Evolutionary conservation across 1,140 invertebrate genomes (phyloP).

Genomic region (Littorina saxatilis): DNA sequence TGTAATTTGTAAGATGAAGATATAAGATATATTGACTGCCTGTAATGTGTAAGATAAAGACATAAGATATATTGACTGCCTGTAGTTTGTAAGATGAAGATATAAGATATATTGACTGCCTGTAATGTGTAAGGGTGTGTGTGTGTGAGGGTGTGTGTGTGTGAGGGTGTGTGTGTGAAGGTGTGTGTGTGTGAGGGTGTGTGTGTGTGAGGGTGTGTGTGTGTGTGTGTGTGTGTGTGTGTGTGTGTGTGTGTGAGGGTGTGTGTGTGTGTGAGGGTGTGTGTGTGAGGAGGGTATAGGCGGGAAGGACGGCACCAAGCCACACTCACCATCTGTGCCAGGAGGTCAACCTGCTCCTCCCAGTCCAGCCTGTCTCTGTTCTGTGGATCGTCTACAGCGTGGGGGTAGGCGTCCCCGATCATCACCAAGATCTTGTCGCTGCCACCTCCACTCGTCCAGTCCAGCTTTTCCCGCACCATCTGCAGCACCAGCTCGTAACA

Average conservation of each 20-base stretch:
- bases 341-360: constrained; percentile 60
- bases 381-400: constrained; percentile 58
- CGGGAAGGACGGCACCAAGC: background rate
- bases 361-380: constrained; percentile 66
- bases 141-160: too few relatives aligned
- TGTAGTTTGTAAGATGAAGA: too few relatives aligned
- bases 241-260: too few relatives aligned
- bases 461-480: constrained; percentile 47
- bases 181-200: too few relatives aligned
- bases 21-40: background rate
- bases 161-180: too few relatives aligned
- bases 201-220: too few relatives aligned
- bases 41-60: too few relatives aligned
- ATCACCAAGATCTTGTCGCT: constrained; percentile 65
- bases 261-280: too few relatives aligned
- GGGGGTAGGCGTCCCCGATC: constrained; percentile 71
- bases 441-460: constrained; percentile 60
- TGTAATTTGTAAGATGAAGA: too few relatives aligned
- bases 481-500: constrained; percentile 68
- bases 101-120: background rate
- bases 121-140: too few relatives aligned
- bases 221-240: background rate
- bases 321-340: constrained; percentile 55
- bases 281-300: too few relatives aligned
- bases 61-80: background rate